A percentile compares a stretch with the other conserved stretches of the same genome.
These are phyloP conservation scores for Unio pictorum DNA, from an alignment of 2,888 invertebrate species.

Conservation along the genomic window DNA sequence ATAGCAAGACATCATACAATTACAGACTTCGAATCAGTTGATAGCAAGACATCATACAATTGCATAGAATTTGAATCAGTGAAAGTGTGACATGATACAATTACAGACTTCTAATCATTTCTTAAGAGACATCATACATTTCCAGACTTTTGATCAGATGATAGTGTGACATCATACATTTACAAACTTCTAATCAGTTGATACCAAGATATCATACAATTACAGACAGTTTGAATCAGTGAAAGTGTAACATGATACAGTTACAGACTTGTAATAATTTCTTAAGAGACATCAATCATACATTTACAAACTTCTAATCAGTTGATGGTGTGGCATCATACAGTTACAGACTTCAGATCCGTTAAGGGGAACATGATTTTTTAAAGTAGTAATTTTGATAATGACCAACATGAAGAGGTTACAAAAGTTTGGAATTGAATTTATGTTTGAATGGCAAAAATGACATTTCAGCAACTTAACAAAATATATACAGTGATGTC, in stretches of 20 bases:
- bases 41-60: not conserved
- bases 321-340: not conserved
- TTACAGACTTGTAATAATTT: too few species aligned
- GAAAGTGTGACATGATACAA: not conserved
- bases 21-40: not conserved
- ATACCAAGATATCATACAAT: not conserved
- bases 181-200: not conserved
- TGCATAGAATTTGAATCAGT: not conserved
- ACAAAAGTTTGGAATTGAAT: too few species aligned
- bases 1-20: not conserved
- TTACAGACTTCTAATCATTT: not conserved
- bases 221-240: not conserved
- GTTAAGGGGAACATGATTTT: too few species aligned
- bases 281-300: not conserved
- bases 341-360: not conserved
- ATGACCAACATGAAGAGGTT: too few species aligned
- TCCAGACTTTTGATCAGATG: too few species aligned
- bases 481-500: too few species aligned
- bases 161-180: not conserved
- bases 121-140: not conserved
- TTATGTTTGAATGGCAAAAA: too few species aligned
- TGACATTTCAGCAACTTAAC: too few species aligned
- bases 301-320: too few species aligned
- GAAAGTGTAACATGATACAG: not conserved
- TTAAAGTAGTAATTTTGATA: too few species aligned